A percentile compares a stretch with the other conserved stretches of the same genome.
Conservation (phyloP, 64 coral and sea anemone species). For the Actinia equina region DNA sequence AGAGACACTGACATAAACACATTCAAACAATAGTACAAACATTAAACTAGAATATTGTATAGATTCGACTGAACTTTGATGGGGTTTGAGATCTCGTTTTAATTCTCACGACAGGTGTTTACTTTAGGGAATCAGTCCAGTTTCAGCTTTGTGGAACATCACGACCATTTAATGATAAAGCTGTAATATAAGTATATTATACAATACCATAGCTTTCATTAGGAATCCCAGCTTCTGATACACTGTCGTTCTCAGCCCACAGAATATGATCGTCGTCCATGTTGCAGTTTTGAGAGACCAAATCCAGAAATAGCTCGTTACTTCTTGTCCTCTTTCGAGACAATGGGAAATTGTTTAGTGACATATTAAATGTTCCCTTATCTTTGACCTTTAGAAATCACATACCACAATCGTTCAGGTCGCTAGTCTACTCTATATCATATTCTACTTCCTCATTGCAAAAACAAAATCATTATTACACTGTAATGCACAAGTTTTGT, state of each 20-base stretch:
- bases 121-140: neutral
- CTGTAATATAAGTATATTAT: neutral
- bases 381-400: neutral
- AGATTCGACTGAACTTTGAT: neutral
- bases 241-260: neutral
- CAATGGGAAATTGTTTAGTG: neutral
- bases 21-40: neutral
- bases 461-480: neutral
- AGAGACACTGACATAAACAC: neutral
- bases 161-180: neutral
- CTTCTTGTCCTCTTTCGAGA: slow-evolving; percentile 16
- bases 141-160: neutral
- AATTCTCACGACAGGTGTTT: neutral
- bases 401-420: neutral
- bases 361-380: neutral
- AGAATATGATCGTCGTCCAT: neutral
- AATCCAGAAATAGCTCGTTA: slow-evolving; percentile 11
- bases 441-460: neutral
- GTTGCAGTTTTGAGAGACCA: neutral
- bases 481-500: no score
- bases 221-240: neutral
- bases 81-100: neutral
- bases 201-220: slow-evolving; percentile 16
- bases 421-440: neutral
- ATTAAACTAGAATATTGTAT: no score